These are phyloP conservation scores for Diglossa brunneiventris DNA, from an alignment of 2,113 vertebrate genomes.

Conservation along the genomic window DNA sequence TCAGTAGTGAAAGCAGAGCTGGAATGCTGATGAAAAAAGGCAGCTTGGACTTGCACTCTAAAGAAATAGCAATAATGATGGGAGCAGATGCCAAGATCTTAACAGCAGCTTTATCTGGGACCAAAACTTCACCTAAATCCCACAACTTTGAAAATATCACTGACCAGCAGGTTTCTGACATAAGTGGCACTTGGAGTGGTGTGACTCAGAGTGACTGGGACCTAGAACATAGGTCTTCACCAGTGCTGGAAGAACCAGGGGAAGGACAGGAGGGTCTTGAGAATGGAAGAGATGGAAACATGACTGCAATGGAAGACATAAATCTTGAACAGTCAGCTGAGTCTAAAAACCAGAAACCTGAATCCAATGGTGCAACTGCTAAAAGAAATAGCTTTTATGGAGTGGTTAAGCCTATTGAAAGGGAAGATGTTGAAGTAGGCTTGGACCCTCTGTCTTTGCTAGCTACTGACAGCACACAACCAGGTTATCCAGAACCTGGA, in stretches of 20 bases:
- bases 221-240: slow-evolving; percentile 51
- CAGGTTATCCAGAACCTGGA: slow-evolving; percentile 72
- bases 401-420: slow-evolving; percentile 76
- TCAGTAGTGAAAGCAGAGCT: slow-evolving; percentile 88
- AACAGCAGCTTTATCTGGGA: slow-evolving; percentile 81
- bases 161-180: slow-evolving; percentile 32
- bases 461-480: slow-evolving; percentile 77
- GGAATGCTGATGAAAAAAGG: slow-evolving; percentile 89
- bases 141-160: slow-evolving; percentile 70
- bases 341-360: neutral
- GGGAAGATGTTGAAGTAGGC: slow-evolving; percentile 88
- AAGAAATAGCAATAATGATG: slow-evolving; percentile 89
- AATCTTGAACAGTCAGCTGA: neutral
- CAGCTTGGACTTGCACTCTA: slow-evolving; percentile 82
- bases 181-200: neutral
- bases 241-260: slow-evolving; percentile 60
- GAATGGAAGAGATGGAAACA: slow-evolving; percentile 35
- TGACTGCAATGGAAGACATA: neutral
- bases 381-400: slow-evolving; percentile 74
- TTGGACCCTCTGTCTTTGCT: slow-evolving; percentile 92
- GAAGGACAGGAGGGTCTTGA: slow-evolving; percentile 66
- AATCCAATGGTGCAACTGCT: slow-evolving; percentile 26
- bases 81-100: slow-evolving; percentile 95
- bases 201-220: slow-evolving; percentile 61
- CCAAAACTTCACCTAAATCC: slow-evolving; percentile 67